Base-by-base conservation (phyloP, 2,113 vertebrate genomes). In the Sinocyclocheilus grahami region DNA sequence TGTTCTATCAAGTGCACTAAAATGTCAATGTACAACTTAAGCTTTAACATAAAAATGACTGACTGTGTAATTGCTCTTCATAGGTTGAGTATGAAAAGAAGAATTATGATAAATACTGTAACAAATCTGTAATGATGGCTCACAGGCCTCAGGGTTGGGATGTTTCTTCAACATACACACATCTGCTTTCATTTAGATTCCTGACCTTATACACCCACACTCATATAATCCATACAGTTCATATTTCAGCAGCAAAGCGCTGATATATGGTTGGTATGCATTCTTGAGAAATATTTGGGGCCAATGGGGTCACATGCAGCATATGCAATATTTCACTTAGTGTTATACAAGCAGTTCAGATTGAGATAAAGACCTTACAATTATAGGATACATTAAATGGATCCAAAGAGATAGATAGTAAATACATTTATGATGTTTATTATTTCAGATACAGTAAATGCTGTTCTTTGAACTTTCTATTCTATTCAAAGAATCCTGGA, bases 101-200 rank as follows among this genome's bases (percentile, higher is more conserved):
- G 37, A 22, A 46, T 63, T 81, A 81, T 5, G 13, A 11, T 81
- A 24, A 80, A 46, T 10, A 63, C 58, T 46, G 22, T 27, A 46
- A 46, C 6, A 0, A 81, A 42, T 63, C 53, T 39, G 20, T 60
- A 42, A 80, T 63, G 12, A 80, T 42, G 55, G 33, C 0, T 10
- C 58, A 80, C 78, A 39, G 2, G 58, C 78, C n/a, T 39, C 58
- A 46, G 78, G 78, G 78, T n/a, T 80, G 33, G 58, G 58, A 80
- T 42, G 78, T 80, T 37, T 80, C 58, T 63, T 80, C 12, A n/a
- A 42, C 22, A 6, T 18, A 12, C 2, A 22, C 18, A 62, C 33
- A 62, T 62, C 55, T 77, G 27, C 14, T 8, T 55, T 78, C 13
- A 9, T 78, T 33, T 10, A 48, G 20, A 69, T 46, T 74, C 39